Conservation (phyloP, 2,113 vertebrate genomes). For the Phalacrocorax pelagicus region DNA sequence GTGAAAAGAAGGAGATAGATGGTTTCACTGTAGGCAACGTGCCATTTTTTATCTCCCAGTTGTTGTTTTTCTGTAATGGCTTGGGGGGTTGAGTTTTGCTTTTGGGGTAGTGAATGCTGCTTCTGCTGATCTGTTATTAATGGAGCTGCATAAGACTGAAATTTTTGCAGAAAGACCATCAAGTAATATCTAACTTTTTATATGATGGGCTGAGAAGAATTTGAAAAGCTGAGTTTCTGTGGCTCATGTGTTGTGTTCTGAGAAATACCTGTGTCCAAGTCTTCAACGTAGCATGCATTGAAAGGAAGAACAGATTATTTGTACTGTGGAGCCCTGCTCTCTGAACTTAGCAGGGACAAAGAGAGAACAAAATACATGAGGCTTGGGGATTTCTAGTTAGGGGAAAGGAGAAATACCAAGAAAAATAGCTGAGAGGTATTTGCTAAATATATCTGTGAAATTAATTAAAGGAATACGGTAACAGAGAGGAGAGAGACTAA, state of each 20-base stretch:
- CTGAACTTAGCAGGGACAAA: not conserved
- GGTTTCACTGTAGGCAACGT: not conserved
- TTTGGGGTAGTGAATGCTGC: not conserved
- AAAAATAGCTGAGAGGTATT: not conserved
- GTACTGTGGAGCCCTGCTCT: not conserved
- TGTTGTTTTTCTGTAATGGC: not conserved
- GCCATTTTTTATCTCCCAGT: not conserved
- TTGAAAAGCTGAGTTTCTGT: not conserved
- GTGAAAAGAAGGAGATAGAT: not conserved
- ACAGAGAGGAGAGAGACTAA: not conserved
- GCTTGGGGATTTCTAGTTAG: not conserved
- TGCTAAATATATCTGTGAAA: not conserved
- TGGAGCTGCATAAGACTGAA: not conserved
- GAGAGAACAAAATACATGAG: not conserved
- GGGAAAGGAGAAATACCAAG: not conserved
- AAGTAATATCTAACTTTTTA: not conserved
- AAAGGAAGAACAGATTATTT: not conserved
- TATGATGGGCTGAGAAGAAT: not conserved
- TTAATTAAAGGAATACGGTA: not conserved
- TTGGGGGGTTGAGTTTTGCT: not conserved
- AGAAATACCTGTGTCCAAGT: not conserved
- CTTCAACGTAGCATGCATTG: rapidly evolving
- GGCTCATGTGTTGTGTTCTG: not conserved
- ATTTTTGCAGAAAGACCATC: not conserved
- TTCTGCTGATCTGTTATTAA: not conserved